A percentile compares a stretch with the other conserved stretches of the same genome.
phyloP scores from a whole-genome alignment of 2,888 invertebrate species.

The Capitulum mitella region DNA sequence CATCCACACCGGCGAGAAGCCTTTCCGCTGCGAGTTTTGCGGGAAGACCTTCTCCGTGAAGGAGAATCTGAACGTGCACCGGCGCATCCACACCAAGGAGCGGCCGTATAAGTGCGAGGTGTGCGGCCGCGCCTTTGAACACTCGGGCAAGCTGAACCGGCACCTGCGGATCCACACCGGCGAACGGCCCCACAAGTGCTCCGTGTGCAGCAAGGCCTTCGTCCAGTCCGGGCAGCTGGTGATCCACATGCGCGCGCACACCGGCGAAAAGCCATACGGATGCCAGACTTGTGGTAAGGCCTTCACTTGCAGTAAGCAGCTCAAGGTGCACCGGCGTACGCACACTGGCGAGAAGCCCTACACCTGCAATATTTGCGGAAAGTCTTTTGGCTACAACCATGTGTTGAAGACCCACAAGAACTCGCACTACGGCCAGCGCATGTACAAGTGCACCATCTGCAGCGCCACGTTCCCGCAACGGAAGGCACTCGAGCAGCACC shows the following conservation, averaged over 20 bases:
- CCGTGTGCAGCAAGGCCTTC: slow-evolving; percentile 78
- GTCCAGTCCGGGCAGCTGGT: slow-evolving; percentile 86
- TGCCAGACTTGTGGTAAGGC: slow-evolving; percentile 78
- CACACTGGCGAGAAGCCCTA: slow-evolving; percentile 88
- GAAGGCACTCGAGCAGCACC: slow-evolving; percentile 83
- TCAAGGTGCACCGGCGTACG: slow-evolving; percentile 83
- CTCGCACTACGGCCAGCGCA: slow-evolving; percentile 83
- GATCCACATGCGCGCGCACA: slow-evolving; percentile 83
- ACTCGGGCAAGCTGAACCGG: slow-evolving; percentile 79
- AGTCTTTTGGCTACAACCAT: slow-evolving; percentile 85
- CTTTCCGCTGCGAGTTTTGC: slow-evolving; percentile 85
- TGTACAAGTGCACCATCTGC: slow-evolving; percentile 86
- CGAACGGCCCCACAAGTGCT: slow-evolving; percentile 81
- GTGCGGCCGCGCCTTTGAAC: slow-evolving; percentile 81
- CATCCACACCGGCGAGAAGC: slow-evolving; percentile 83
- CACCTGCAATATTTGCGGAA: slow-evolving; percentile 82
- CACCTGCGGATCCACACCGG: slow-evolving; percentile 88
- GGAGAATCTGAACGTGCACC: slow-evolving; percentile 81
- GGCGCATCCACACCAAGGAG: slow-evolving; percentile 82
- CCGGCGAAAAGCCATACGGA: slow-evolving; percentile 61
- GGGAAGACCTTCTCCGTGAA: slow-evolving; percentile 87
- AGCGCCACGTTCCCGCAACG: slow-evolving; percentile 84
- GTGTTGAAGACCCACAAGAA: slow-evolving; percentile 81
- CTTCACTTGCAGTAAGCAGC: slow-evolving; percentile 83
- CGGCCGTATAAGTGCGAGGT: slow-evolving; percentile 82